Evolutionary conservation across 1,140 invertebrate genomes (phyloP), one percentile per base, ranked within the genome.

Genomic region (Papilio machaon): DNA sequence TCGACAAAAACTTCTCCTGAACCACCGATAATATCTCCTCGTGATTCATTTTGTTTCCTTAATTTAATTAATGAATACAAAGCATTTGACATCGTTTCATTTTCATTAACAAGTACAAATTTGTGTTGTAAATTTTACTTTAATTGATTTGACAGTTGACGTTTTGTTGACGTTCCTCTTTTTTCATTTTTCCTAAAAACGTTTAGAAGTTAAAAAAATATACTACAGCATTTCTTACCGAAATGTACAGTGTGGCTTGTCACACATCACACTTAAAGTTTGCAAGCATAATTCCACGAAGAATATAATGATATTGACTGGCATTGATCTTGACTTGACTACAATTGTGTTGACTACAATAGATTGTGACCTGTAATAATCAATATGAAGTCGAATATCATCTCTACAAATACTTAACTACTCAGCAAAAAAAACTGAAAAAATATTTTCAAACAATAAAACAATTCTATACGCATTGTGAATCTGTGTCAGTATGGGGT

Each of bases 1-100:
- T 96, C 8, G 95, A 94, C 43, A 95, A 94, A 80, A 96, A 96
- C 91, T 97, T 96, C 64, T 96, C 95, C 86, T 96, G 96, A 80
- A 96, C 95, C 58, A 94, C 92, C 58, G 88, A 86, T 84, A 92
- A 91, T 86, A 94, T 94, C 78, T 91, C 91, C 23, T 95, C 94
- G 83, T 94, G 89, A 90, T 94, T 93, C 92, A 94, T 94, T 89
- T 86, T 93, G 84, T 83, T 83, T 86, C 30, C 83, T 81, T 75
- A 85, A 79, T 47, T 84, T 83, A 85, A 82, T 85, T 86, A 86
- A 76, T 82, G 74, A 74, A 80, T 80, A 46, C 64, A 82, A 77
- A 74, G 60, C 70, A 58, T 79, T 60, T 85, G 74, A 84, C 82
- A 84, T 82, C 80, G 79, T 84, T 84, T 46, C 82, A 78, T 84